Percentiles rank a stretch among this genome's conserved stretches.
Evolutionary conservation across 2,113 vertebrate species (phyloP).

Genomic region (Bolborhynchus lineola): DNA sequence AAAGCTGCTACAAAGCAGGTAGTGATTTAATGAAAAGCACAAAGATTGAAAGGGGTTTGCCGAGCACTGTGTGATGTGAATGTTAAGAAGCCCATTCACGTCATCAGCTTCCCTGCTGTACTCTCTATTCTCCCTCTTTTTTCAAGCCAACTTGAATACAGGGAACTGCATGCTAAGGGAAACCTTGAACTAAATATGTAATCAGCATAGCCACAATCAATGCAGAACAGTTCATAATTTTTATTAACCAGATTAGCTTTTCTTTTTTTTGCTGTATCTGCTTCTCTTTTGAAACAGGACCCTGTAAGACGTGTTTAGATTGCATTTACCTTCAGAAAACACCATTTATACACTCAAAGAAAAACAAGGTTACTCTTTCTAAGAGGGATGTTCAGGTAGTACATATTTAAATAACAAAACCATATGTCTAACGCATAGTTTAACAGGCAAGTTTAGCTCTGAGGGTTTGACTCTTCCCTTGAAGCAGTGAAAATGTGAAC

Average conservation of each 20-base stretch:
- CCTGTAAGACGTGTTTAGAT: neutral
- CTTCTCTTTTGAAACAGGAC: neutral
- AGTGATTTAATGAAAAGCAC: constrained; percentile 28
- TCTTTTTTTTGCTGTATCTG: neutral
- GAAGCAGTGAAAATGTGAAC: neutral
- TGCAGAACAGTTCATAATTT: constrained; percentile 36
- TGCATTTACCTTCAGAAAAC: neutral
- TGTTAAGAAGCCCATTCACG: constrained; percentile 34
- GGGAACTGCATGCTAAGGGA: constrained; percentile 39
- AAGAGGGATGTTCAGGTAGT: neutral
- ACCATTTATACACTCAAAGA: neutral
- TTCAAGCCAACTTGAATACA: constrained; percentile 34
- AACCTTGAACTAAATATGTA: constrained; percentile 18
- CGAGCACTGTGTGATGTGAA: constrained; percentile 47
- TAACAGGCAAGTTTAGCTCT: neutral
- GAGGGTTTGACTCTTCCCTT: neutral
- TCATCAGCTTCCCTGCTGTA: constrained; percentile 27
- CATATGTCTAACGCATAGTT: neutral
- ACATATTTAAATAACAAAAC: neutral
- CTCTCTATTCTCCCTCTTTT: neutral
- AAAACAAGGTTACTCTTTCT: neutral
- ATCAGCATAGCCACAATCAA: constrained; percentile 46
- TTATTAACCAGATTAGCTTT: constrained; percentile 23
- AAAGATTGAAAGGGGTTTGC: constrained; percentile 32
- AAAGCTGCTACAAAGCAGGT: constrained; percentile 34